Evolutionary conservation across 1,140 invertebrate genomes (phyloP).

Genomic region (Holcopasites calliopsidis): DNA sequence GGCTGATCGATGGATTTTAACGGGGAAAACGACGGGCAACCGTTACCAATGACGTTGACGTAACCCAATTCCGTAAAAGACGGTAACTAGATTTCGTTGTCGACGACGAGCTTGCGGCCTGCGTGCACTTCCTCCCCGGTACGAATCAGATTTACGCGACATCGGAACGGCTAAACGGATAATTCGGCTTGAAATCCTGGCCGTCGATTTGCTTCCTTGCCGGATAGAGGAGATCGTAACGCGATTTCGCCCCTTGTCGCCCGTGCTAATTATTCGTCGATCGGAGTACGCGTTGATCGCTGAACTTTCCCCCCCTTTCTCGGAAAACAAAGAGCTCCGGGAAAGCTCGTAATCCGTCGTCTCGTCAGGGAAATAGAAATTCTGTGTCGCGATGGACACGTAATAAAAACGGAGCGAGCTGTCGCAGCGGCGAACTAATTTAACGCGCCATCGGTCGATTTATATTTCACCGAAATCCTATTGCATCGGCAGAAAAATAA

Average conservation of each 20-base stretch:
- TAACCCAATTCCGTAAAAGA: conserved; percentile 62
- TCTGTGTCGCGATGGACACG: not conserved
- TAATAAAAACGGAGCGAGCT: conserved; percentile 1
- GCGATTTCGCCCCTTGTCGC: no score
- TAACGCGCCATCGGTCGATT: conserved; percentile 18
- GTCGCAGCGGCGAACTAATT: conserved; percentile 22
- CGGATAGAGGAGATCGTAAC: no score
- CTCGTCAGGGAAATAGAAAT: not conserved
- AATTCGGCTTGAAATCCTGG: conserved; percentile 49
- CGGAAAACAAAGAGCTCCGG: no score
- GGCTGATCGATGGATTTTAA: conserved; percentile 50
- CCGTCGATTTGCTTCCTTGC: conserved; percentile 49
- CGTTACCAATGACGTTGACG: conserved; percentile 66
- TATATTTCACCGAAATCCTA: conserved; percentile 33
- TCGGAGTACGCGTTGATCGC: no score
- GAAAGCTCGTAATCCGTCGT: no score
- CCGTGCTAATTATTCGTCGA: no score
- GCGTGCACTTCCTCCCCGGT: conserved; percentile 50
- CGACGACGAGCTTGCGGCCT: conserved; percentile 17
- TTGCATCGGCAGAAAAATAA: conserved; percentile 36
- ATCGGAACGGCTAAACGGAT: conserved; percentile 50
- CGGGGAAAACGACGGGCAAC: conserved; percentile 22
- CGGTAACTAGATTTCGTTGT: conserved; percentile 48
- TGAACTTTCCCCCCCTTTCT: no score
- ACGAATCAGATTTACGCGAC: conserved; percentile 50